Evolutionary conservation across 2,888 invertebrate species (phyloP).

Genomic region (Cheilosia variabilis): DNA sequence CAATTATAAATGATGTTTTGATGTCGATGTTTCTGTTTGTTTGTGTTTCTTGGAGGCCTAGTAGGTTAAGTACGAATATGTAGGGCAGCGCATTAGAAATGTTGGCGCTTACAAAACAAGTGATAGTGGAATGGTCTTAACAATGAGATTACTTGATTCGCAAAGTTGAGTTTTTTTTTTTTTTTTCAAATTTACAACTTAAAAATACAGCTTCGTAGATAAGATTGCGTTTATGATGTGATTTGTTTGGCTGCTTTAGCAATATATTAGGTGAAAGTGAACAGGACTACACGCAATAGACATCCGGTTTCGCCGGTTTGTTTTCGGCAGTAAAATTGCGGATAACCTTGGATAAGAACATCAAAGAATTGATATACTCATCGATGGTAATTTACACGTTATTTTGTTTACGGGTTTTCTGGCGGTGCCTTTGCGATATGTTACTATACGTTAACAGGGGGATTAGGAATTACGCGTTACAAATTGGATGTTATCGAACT

Average conservation of each 20-base stretch:
- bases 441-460: too few species aligned
- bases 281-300: conserved; percentile 1
- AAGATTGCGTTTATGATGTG: conserved; percentile 14
- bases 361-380: neutral
- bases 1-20: conserved; percentile 57
- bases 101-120: neutral
- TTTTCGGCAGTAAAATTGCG: neutral
- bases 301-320: conserved; percentile 38
- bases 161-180: neutral
- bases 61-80: conserved; percentile 31
- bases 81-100: conserved; percentile 16
- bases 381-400: neutral
- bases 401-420: too few species aligned
- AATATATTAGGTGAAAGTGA: conserved; percentile 9
- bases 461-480: too few species aligned
- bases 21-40: neutral
- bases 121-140: conserved; percentile 3
- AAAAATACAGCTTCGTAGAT: neutral
- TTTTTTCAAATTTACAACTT: neutral
- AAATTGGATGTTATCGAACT: too few species aligned
- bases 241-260: neutral
- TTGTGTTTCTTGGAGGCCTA: conserved; percentile 9
- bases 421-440: too few species aligned
- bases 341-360: conserved; percentile 13
- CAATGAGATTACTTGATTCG: conserved; percentile 1